phyloP scores from a whole-genome alignment of 2,888 invertebrate genomes.

The Mantis religiosa region DNA sequence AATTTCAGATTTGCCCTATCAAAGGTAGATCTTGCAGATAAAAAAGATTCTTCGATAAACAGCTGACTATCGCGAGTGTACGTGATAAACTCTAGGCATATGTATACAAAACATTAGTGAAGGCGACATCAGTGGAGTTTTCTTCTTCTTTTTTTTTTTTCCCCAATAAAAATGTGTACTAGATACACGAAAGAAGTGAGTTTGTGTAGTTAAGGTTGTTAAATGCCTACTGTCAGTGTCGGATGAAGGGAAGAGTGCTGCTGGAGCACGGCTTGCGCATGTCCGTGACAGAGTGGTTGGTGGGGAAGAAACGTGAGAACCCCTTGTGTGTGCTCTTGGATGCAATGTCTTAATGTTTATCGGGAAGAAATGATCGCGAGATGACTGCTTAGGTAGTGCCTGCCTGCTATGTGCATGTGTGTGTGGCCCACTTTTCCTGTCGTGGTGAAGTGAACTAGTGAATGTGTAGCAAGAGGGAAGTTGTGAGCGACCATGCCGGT shows the following conservation, averaged over 20 bases:
- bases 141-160: no score
- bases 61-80: no score
- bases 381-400: neutral
- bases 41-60: no score
- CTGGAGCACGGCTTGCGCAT: neutral
- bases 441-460: neutral
- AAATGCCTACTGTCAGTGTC: neutral
- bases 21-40: neutral
- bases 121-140: no score
- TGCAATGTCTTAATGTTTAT: neutral
- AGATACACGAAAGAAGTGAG: no score
- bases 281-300: neutral
- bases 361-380: neutral
- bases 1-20: neutral
- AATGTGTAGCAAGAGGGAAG: neutral
- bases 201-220: neutral
- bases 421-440: neutral
- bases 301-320: neutral
- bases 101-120: no score
- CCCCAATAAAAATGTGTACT: no score
- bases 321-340: neutral
- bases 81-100: no score
- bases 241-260: neutral
- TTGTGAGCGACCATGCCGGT: constrained; percentile 21
- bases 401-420: neutral